These are phyloP conservation scores for Melanotaenia boesemani DNA, from an alignment of 2,797 vertebrate genomes.

Conservation along the genomic window DNA sequence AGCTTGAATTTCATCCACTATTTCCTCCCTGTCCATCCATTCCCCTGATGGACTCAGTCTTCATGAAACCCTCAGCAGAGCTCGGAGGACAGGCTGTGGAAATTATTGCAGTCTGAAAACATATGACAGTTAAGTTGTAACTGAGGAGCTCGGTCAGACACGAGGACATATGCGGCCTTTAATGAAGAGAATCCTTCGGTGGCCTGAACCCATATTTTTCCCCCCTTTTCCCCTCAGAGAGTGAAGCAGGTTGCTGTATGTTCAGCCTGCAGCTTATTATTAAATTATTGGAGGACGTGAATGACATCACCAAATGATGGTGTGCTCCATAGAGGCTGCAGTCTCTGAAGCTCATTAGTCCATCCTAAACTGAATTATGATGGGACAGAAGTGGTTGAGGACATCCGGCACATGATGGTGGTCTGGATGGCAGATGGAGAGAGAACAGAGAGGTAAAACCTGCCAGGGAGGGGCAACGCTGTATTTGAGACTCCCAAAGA, in stretches of 20 bases:
- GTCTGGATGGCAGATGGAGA: slow-evolving; percentile 28
- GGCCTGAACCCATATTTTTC: background rate
- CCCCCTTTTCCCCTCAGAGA: slow-evolving; percentile 3
- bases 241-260: background rate
- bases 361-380: slow-evolving; percentile 54
- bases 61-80: background rate
- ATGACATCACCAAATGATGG: slow-evolving; percentile 29
- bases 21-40: slow-evolving; percentile 21
- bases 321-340: slow-evolving; percentile 19
- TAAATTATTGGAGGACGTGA: slow-evolving; percentile 22
- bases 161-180: slow-evolving; percentile 31
- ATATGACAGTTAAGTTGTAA: slow-evolving; percentile 27
- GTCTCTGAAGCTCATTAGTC: slow-evolving; percentile 39
- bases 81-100: slow-evolving; percentile 4
- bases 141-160: slow-evolving; percentile 34
- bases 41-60: slow-evolving; percentile 17
- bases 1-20: slow-evolving; percentile 33
- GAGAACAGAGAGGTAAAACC: slow-evolving; percentile 32
- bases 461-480: slow-evolving; percentile 16
- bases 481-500: slow-evolving; percentile 38
- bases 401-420: slow-evolving; percentile 16
- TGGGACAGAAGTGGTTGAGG: slow-evolving; percentile 34
- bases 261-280: background rate
- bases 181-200: slow-evolving; percentile 35
- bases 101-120: slow-evolving; percentile 5